These are phyloP conservation scores for Eurystomus glaucurus DNA, from an alignment of 2,797 vertebrate species.

Conservation along the genomic window DNA sequence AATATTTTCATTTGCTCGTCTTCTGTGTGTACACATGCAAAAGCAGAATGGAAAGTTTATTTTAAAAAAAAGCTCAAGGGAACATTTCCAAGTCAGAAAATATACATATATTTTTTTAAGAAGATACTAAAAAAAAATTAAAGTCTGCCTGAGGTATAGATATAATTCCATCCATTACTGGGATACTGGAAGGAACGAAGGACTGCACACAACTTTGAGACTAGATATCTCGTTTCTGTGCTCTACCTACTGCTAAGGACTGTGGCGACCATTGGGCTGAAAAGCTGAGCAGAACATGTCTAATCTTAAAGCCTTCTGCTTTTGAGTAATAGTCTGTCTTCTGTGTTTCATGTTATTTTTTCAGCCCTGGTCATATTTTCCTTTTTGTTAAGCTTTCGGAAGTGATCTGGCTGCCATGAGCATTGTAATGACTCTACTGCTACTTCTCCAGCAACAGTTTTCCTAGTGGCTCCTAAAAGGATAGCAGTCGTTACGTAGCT, in stretches of 20 bases:
- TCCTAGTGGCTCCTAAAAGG: neutral
- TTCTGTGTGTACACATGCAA: neutral
- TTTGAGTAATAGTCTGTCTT: neutral
- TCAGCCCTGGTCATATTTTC: neutral
- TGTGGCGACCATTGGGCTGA: neutral
- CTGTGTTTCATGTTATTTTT: neutral
- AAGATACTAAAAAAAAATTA: neutral
- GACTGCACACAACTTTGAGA: neutral
- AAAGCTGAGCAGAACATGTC: neutral
- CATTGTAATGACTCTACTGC: neutral
- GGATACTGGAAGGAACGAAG: neutral
- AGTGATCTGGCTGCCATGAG: neutral
- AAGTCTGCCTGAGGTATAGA: neutral
- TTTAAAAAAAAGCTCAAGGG: neutral
- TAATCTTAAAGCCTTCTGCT: neutral
- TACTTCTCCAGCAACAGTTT: neutral
- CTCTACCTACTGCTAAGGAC: neutral
- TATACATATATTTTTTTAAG: neutral
- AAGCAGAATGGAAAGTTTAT: neutral
- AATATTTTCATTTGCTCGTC: neutral
- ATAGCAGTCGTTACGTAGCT: rapidly evolving
- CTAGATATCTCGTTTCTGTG: neutral
- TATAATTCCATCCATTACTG: neutral
- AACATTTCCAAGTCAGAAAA: neutral
- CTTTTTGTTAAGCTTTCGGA: neutral